These are phyloP conservation scores for Diceros bicornis DNA, from an alignment of 2,797 vertebrate genomes.

Conservation along the genomic window DNA sequence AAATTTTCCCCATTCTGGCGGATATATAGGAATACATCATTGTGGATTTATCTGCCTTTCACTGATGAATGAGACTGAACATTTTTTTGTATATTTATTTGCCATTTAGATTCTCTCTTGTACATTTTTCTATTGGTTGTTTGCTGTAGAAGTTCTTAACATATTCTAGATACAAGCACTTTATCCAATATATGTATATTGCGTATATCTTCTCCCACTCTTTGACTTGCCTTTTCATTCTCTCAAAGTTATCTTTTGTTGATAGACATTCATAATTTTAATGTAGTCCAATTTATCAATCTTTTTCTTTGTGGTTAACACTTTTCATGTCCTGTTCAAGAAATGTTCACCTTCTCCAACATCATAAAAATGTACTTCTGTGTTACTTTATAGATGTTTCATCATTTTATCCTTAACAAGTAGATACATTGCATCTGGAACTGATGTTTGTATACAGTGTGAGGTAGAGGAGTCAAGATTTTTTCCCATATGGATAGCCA, in stretches of 20 bases:
- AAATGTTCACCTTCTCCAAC: background rate
- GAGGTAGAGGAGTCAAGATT: background rate
- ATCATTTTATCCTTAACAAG: slow-evolving; percentile 14
- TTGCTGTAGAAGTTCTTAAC: background rate
- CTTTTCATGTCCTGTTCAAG: background rate
- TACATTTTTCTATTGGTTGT: background rate
- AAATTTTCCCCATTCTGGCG: background rate
- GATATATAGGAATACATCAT: background rate
- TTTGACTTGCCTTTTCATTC: background rate
- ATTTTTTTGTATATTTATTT: background rate
- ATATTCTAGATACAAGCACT: background rate
- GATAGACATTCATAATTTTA: slow-evolving; percentile 10
- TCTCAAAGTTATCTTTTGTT: background rate
- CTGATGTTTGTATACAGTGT: background rate
- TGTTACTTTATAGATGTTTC: background rate
- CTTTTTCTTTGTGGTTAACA: background rate
- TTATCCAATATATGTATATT: background rate
- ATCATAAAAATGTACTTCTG: background rate
- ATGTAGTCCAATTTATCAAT: background rate
- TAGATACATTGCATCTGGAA: background rate
- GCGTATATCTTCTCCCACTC: background rate
- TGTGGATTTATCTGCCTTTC: background rate
- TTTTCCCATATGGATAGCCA: background rate
- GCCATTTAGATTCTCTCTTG: background rate
- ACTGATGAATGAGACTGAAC: background rate